Evolutionary conservation across 2,888 invertebrate species (phyloP).

Genomic region (Drosophila putrida): DNA sequence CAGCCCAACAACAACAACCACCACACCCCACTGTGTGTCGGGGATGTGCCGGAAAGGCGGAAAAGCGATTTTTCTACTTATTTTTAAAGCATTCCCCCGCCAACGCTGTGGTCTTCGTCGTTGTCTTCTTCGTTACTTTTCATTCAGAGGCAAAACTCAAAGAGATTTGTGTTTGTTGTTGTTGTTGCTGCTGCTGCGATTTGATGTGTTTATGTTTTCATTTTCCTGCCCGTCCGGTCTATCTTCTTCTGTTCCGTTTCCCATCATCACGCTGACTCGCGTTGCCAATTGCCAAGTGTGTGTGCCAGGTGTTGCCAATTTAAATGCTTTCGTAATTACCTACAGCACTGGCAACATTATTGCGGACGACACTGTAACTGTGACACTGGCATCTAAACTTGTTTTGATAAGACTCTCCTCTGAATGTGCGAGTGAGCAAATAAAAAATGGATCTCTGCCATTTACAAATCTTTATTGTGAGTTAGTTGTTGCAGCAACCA

Average conservation of each 20-base stretch:
- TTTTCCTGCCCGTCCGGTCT: constrained; percentile 21
- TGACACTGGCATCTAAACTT: constrained; percentile 45
- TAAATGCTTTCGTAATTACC: constrained; percentile 68
- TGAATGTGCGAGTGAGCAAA: constrained; percentile 11
- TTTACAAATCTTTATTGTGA: constrained; percentile 19
- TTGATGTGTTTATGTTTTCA: constrained; percentile 76
- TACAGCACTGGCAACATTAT: constrained; percentile 25
- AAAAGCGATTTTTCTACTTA: constrained; percentile 78
- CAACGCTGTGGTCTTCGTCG: background rate
- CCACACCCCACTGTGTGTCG: constrained; percentile 7
- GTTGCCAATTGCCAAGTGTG: constrained; percentile 52
- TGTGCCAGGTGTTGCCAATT: constrained; percentile 75
- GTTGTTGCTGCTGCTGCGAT: constrained; percentile 58
- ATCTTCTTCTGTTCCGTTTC: background rate
- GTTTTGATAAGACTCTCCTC: constrained; percentile 58
- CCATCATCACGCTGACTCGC: constrained; percentile 26
- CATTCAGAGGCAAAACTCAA: constrained; percentile 54
- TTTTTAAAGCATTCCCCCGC: constrained; percentile 53
- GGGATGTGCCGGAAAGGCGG: constrained; percentile 56
- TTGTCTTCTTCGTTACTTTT: constrained; percentile 37
- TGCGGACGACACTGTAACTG: constrained; percentile 46
- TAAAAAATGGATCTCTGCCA: constrained; percentile 23
- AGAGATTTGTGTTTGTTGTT: constrained; percentile 64
- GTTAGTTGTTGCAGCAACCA: constrained; percentile 18
- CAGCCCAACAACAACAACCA: constrained; percentile 13